Conservation (phyloP, 2,888 invertebrate species). For the Cerceris rybyensis region DNA sequence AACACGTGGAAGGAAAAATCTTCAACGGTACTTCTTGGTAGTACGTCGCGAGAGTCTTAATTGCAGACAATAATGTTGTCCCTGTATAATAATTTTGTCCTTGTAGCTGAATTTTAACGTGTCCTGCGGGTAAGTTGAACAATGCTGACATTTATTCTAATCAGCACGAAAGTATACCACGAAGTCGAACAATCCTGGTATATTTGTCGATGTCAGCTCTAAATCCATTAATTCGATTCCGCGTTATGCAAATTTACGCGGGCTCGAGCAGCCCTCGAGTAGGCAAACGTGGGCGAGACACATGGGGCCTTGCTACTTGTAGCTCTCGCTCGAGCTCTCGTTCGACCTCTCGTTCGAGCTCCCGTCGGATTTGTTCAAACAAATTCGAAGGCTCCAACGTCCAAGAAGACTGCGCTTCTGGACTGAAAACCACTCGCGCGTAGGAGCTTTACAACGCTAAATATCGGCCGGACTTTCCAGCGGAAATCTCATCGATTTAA, state of each 20-base stretch:
- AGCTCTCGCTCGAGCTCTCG: conserved; percentile 49
- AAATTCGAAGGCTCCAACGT: conserved; percentile 49
- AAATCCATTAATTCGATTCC: conserved; percentile 65
- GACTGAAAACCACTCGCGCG: conserved; percentile 29
- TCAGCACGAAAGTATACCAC: conserved; percentile 23
- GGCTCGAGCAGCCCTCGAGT: conserved; percentile 31
- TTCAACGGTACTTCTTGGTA: too few species aligned
- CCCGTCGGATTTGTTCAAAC: conserved; percentile 57
- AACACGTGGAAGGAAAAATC: too few species aligned
- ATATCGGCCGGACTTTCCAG: too few species aligned
- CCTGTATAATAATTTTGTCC: too few species aligned
- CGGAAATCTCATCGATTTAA: too few species aligned
- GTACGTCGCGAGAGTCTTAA: too few species aligned
- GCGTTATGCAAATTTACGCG: conserved; percentile 58
- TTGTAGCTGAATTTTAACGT: too few species aligned
- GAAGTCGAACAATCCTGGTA: conserved; percentile 30
- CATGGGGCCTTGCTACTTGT: conserved; percentile 52
- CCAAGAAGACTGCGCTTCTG: conserved; percentile 33
- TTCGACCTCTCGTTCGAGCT: conserved; percentile 55
- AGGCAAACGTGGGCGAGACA: conserved; percentile 55
- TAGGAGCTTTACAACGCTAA: conserved; percentile 34
- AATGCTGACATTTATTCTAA: conserved; percentile 48
- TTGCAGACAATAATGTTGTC: too few species aligned
- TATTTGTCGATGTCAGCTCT: conserved; percentile 48
- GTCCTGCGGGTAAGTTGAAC: conserved; percentile 9